Base-by-base conservation (phyloP, 2,797 vertebrate species). In the Cephalopachus bancanus region DNA sequence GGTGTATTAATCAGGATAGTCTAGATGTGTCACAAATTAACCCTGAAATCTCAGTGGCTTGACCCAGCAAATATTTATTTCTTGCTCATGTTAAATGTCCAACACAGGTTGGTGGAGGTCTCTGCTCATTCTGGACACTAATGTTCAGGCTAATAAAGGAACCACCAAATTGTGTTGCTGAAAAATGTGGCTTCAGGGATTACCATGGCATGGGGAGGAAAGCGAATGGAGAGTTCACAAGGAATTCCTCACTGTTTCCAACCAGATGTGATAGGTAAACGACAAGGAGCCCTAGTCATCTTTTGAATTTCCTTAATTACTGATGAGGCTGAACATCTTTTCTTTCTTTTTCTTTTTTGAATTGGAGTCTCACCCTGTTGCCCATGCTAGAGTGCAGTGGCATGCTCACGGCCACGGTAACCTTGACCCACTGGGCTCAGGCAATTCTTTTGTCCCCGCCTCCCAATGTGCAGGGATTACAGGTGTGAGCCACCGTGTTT, bases 321-420 rank as follows among this genome's bases (percentile, higher is more conserved):
- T 17, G 94, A 20, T 88, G 59, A 91, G n/a, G 10, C 89, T 22
- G 69, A 78, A n/a, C 7, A 80, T 69, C 64, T 83, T 97, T 87
- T 59, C 64, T 80, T 59, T 85, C 62, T 91, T 80, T 81, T 59
- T 85, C 62, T 91, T 44, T 7, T 44, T 44, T 44, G 44, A 44
- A 44, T 44, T 44, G 44, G 44, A 44, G 44, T 44, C 4, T 44
- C 6, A 44, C 44, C 44, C 44, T 44, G 44, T 44, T 4, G 44
- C 44, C 44, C 44, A 44, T 44, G 44, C 44, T 44, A 44, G 44
- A 44, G 44, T 44, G 44, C 44, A 44, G 44, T 44, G 44, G 44
- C 44, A 44, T 44, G 44, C 44, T 44, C 44, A 44, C 44, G 44
- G 44, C 44, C 44, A 44, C 44, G 44, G 44, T 44, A 44, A 44